Percentiles rank a stretch among this genome's conserved stretches.
Conservation (phyloP, 1,140 invertebrate species). For the Plodia interpunctella region DNA sequence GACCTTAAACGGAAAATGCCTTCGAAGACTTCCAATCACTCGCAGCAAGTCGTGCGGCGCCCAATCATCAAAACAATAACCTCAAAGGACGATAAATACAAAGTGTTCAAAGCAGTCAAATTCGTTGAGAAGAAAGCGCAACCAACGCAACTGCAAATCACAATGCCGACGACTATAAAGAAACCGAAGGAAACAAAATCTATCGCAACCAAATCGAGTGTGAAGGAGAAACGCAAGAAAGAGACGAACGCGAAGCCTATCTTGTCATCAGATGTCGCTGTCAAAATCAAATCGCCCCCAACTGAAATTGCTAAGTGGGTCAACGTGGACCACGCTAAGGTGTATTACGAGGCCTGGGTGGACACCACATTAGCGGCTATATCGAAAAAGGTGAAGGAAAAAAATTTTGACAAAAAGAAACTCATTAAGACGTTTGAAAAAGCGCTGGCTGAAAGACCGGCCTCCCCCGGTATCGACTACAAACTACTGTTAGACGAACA, state of each 20-base stretch:
- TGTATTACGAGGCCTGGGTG: slow-evolving; percentile 62
- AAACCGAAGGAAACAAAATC: slow-evolving; percentile 8
- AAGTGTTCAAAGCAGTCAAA: slow-evolving; percentile 39
- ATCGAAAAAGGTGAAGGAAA: slow-evolving; percentile 28
- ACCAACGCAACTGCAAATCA: slow-evolving; percentile 31
- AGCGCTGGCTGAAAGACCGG: slow-evolving; percentile 20
- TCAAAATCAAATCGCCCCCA: slow-evolving; percentile 23
- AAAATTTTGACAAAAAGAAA: slow-evolving; percentile 29
- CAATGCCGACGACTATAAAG: slow-evolving; percentile 26
- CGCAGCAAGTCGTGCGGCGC: slow-evolving; percentile 12
- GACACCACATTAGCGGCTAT: slow-evolving; percentile 42
- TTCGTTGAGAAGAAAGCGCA: slow-evolving; percentile 35
- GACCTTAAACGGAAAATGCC: neutral
- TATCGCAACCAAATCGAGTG: slow-evolving; percentile 15
- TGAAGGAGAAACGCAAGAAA: slow-evolving; percentile 19
- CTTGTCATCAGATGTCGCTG: slow-evolving; percentile 23
- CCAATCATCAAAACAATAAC: slow-evolving; percentile 40
- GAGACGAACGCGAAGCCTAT: slow-evolving; percentile 12
- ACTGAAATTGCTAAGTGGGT: slow-evolving; percentile 56
- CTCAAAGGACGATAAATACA: slow-evolving; percentile 27
- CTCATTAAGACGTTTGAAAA: slow-evolving; percentile 27
- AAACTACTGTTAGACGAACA: slow-evolving; percentile 39
- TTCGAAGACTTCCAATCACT: neutral
- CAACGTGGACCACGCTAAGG: slow-evolving; percentile 43
- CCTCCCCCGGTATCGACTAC: slow-evolving; percentile 35